Evolutionary conservation across 2,797 vertebrate genomes (phyloP).

Genomic region (Microcaecilia unicolor): DNA sequence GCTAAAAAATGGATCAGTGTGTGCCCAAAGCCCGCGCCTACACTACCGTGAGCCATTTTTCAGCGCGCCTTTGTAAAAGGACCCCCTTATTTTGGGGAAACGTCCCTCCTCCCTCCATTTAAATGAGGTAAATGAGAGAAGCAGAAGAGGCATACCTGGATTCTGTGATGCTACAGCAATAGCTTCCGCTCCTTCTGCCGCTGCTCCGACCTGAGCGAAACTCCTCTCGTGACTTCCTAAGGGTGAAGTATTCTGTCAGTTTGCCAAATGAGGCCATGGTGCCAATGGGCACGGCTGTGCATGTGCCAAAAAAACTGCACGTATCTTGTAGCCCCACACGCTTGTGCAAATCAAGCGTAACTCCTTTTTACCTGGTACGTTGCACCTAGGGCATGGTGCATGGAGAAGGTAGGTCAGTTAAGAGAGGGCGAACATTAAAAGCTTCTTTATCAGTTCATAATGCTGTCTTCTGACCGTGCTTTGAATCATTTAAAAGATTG

Average conservation of each 20-base stretch:
- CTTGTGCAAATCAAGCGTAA: background rate
- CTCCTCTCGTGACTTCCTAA: constrained; percentile 79
- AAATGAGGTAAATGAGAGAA: no score
- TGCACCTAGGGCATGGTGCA: background rate
- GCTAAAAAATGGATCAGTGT: no score
- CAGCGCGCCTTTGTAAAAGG: no score
- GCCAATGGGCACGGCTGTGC: accelerated
- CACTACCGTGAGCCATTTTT: no score
- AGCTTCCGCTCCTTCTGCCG: constrained; percentile 72
- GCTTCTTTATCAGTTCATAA: no score
- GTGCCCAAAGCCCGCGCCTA: no score
- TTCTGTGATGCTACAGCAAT: constrained; percentile 78
- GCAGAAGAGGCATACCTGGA: no score
- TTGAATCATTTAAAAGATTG: no score
- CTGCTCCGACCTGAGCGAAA: constrained; percentile 57
- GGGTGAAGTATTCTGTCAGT: constrained; percentile 86
- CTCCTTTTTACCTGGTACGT: background rate
- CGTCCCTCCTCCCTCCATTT: no score
- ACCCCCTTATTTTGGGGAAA: no score
- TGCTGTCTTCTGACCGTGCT: no score
- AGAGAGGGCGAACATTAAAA: background rate
- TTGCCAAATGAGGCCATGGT: constrained; percentile 86
- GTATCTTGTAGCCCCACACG: background rate
- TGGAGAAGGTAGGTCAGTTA: background rate
- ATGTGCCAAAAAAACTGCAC: background rate